phyloP scores from a whole-genome alignment of 2,797 vertebrate genomes.

The Thunnus albacares region DNA sequence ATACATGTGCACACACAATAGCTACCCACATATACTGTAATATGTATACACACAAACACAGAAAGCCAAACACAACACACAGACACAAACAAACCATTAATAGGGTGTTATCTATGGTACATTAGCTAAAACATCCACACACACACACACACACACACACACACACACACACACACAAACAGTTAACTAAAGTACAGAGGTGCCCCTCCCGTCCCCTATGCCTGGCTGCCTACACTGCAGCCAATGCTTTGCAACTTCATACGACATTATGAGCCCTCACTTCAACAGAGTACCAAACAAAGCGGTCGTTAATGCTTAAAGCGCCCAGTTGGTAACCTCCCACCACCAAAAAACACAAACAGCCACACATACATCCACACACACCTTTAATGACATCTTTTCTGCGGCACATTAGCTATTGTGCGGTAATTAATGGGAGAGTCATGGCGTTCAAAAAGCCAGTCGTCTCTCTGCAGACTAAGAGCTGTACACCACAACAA shows the following conservation, averaged over 20 bases:
- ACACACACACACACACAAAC: slow-evolving; percentile 24
- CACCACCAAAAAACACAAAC: slow-evolving; percentile 44
- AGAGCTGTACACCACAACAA: slow-evolving; percentile 79
- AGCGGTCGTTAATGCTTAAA: slow-evolving; percentile 60
- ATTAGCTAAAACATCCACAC: slow-evolving; percentile 35
- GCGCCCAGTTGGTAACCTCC: slow-evolving; percentile 61
- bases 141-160: slow-evolving; percentile 10
- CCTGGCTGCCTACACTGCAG: slow-evolving; percentile 15
- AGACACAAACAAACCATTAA: slow-evolving; percentile 37
- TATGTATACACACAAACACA: background rate
- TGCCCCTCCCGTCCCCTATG: background rate
- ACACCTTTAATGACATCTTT: slow-evolving; percentile 80
- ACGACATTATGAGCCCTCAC: slow-evolving; percentile 32
- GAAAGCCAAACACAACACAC: background rate
- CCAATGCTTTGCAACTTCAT: slow-evolving; percentile 35
- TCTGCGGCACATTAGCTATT: slow-evolving; percentile 82
- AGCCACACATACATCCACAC: background rate
- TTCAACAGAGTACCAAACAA: slow-evolving; percentile 62
- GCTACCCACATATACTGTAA: background rate
- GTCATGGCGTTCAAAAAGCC: slow-evolving; percentile 77
- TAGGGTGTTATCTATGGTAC: slow-evolving; percentile 41
- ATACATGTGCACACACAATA: background rate
- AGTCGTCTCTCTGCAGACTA: slow-evolving; percentile 79
- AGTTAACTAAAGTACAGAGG: background rate
- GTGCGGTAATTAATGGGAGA: slow-evolving; percentile 84